Evolutionary conservation across 2,113 vertebrate genomes (phyloP), one percentile per base, ranked within the genome.

Genomic region (Pycnonotus jocosus): DNA sequence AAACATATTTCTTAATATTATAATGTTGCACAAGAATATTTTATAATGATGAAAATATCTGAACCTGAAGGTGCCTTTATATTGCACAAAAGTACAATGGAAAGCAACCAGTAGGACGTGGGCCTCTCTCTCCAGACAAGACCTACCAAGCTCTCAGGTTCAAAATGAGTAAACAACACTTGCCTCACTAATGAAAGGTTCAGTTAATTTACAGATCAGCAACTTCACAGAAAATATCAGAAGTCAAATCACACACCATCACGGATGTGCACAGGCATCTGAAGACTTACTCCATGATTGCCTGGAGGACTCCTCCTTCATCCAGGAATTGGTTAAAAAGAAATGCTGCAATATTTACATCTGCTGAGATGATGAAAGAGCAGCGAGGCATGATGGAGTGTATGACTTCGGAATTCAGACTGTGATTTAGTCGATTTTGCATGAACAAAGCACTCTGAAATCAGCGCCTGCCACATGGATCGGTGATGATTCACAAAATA

Each of bases 381-480:
- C 71, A 82, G 71, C 28, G 47, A 90, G 66, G 71, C 62, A 81
- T 87, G 87, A 92, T 58, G 64, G n/a, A 88, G 71, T 71, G 22
- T 5, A 80, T 10, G 58, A 78, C 88, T 90, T 44, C 2, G 38
- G 60, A 80, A 86, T 62, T 66, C 31, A 90, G 88, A 86, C 65
- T 78, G 44, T 94, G 92, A 96, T 86, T 90, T 92, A 96, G 65
- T 88, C 51, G 82, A 92, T 90, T 93, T 71, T 90, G 68, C 82
- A 93, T 45, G 92, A 96, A 93, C 81, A 95, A 97, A 94, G 88
- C 90, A 81, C 53, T 82, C 85, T 86, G 86, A 96, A 97, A 94
- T 95, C 85, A 83, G 85, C 3, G 64, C 83, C 85, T 95, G 95
- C 90, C 82, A 88, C 85, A 93, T 42, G 90, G 92, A 96, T 88